Evolutionary conservation across 2,888 invertebrate genomes (phyloP).

Genomic region (Thyatira batis): DNA sequence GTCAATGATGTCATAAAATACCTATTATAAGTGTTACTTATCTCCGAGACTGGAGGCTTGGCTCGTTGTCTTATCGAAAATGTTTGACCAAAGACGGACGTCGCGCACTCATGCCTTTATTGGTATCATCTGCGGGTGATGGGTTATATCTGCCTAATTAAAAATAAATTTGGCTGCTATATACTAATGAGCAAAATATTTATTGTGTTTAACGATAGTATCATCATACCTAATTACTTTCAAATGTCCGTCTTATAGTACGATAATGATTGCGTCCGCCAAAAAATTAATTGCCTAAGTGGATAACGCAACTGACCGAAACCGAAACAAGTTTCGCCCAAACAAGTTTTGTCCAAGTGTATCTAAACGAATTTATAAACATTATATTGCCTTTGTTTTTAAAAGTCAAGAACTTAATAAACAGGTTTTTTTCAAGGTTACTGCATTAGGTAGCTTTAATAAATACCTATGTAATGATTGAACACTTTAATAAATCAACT

Average conservation of each 20-base stretch:
- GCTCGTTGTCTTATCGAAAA: background rate
- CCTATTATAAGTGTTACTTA: background rate
- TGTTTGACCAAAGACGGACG: background rate
- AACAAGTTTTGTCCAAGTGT: no score
- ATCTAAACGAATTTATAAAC: no score
- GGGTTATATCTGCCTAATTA: background rate
- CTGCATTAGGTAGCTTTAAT: background rate
- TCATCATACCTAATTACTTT: background rate
- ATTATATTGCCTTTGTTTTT: background rate
- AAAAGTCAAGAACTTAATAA: background rate
- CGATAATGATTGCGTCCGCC: background rate
- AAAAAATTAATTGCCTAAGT: background rate
- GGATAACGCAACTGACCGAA: background rate
- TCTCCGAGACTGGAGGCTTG: conserved; percentile 3
- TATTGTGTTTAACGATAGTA: background rate
- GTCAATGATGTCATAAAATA: background rate
- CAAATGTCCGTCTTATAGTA: background rate
- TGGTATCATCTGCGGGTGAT: background rate
- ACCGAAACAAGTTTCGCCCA: background rate
- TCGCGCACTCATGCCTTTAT: background rate
- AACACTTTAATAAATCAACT: no score
- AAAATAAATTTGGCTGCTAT: background rate
- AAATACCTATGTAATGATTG: no score
- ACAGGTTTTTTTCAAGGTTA: background rate
- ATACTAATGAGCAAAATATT: background rate